Evolutionary conservation across 2,888 invertebrate species (phyloP), one percentile per base, ranked within the genome.

Genomic region (Rhagonycha fulva): DNA sequence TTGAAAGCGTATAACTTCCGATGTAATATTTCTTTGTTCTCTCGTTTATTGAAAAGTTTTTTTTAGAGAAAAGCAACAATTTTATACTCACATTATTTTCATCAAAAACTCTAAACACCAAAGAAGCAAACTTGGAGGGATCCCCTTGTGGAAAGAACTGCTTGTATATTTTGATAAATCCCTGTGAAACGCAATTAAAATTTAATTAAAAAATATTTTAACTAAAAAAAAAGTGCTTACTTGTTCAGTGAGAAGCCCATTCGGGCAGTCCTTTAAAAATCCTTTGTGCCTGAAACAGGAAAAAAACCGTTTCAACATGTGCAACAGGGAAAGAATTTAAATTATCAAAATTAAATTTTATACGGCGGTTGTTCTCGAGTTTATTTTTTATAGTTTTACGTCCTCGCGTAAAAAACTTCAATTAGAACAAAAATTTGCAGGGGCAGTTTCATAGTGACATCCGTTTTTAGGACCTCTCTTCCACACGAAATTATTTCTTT

Each of bases 91-190:
- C 98, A 89, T 97, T 97, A 89, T 99, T 98, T 90, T 98, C 97
- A 88, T 99, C 98, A 89, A 99, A 99, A 72, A 99, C 99, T 86
- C 98, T 94, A 91, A 99, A 99, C 78, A 99, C 98, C 86, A 98
- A 92, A 72, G 97, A 96, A 70, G 99, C 98, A 88, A 99, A 99
- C 90, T 98, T 99, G 86, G 97, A 97, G 63, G 99, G 98, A 90
- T 99, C 98, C 82, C 99, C 99, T 92, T 98, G 97, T 72, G 99
- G 99, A 89, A 99, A 99, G 91, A 99, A 99, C 90, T 99, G 98
- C 90, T 98, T 98, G 91, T 99, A 99, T 89, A 99, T 99, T 91
- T 96, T 98, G 88, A 98, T 98, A 91, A 99, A 99, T 84, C 98
- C 98, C 98, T 98, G 89, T 70, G 88, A 87, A 84, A 84, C 83